phyloP scores from a whole-genome alignment of 2,888 invertebrate species.

The Chrysopilus asiliformis region DNA sequence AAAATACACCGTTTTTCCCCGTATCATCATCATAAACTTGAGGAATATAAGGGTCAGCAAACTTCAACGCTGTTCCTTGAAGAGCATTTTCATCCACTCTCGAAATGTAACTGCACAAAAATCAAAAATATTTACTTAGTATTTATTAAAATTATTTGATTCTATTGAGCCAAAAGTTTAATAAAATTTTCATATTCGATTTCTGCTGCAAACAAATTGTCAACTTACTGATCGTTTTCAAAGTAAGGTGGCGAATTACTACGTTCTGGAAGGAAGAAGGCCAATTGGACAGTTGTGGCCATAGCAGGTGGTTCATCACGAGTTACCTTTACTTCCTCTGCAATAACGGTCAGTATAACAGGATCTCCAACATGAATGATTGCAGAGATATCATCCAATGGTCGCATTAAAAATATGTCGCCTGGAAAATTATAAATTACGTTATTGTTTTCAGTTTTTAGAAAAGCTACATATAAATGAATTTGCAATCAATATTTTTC shows the following conservation, averaged over 20 bases:
- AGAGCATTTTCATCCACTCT: conserved; percentile 69
- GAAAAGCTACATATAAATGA: too few species aligned
- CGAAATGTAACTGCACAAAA: conserved; percentile 50
- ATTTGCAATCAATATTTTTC: too few species aligned
- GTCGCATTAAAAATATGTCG: conserved; percentile 53
- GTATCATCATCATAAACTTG: conserved; percentile 63
- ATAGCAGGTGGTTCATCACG: conserved; percentile 64
- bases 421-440: too few species aligned
- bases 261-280: conserved; percentile 65
- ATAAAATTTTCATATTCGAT: not conserved
- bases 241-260: conserved; percentile 67
- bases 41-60: conserved; percentile 56
- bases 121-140: not conserved
- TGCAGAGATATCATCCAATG: conserved; percentile 64
- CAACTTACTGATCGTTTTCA: conserved; percentile 59
- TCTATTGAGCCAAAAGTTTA: not conserved
- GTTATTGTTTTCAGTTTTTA: too few species aligned
- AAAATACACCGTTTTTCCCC: conserved; percentile 73
- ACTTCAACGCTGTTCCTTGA: conserved; percentile 61
- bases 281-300: conserved; percentile 69
- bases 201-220: not conserved
- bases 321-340: conserved; percentile 67
- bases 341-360: conserved; percentile 68
- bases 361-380: conserved; percentile 74
- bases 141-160: not conserved